These are phyloP conservation scores for Hydra vulgaris DNA, from an alignment of 30 jellyfish, hydroid and myxozoan genomes.

Conservation along the genomic window DNA sequence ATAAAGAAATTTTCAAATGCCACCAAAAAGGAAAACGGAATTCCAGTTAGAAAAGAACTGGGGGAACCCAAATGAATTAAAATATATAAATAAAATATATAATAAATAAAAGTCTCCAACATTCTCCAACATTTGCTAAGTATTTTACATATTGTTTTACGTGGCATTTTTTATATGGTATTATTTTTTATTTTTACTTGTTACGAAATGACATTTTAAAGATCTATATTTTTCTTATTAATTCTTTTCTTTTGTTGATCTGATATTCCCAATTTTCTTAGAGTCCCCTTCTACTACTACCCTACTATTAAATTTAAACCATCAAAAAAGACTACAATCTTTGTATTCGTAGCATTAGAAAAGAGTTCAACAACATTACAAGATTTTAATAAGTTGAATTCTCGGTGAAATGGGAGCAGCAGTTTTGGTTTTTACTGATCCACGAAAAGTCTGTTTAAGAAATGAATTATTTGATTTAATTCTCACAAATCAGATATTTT, in stretches of 20 bases:
- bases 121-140: background rate
- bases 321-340: background rate
- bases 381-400: background rate
- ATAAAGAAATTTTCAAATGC: background rate
- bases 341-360: background rate
- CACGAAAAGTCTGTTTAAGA: too few relatives aligned
- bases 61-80: background rate
- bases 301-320: background rate
- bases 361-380: too few relatives aligned
- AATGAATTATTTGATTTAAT: too few relatives aligned
- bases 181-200: too few relatives aligned
- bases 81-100: too few relatives aligned
- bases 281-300: background rate
- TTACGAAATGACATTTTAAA: background rate
- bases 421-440: too few relatives aligned
- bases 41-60: background rate
- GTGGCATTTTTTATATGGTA: too few relatives aligned
- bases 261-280: background rate
- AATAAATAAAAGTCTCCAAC: background rate
- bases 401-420: background rate
- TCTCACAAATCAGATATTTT: too few relatives aligned
- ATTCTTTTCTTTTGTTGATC: background rate
- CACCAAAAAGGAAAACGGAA: constrained; percentile 2
- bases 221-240: background rate
- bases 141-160: background rate